phyloP scores from a whole-genome alignment of 2,113 vertebrate species.

The Poecilia latipinna region DNA sequence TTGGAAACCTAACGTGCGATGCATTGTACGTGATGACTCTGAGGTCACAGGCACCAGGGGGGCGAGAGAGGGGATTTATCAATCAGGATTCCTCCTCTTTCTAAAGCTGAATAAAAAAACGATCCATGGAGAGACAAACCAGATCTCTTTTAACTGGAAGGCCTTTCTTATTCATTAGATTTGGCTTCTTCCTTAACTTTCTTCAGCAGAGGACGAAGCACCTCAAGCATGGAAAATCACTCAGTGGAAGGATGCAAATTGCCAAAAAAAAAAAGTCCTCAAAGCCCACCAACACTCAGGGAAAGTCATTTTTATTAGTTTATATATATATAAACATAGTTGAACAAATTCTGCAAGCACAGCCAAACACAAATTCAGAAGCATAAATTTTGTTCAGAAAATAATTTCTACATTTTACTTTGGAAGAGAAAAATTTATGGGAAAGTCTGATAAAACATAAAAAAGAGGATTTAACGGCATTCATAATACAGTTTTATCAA shows the following conservation, averaged over 20 bases:
- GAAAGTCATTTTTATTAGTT: constrained; percentile 26
- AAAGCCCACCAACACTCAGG: constrained; percentile 22
- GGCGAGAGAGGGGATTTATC: constrained; percentile 76
- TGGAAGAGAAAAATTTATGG: neutral
- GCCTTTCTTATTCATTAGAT: constrained; percentile 83
- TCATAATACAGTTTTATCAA: neutral
- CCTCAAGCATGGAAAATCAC: constrained; percentile 65
- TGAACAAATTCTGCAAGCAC: neutral
- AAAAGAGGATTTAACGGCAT: neutral
- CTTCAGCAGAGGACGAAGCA: constrained; percentile 56
- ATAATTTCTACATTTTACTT: neutral
- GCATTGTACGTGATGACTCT: constrained; percentile 85
- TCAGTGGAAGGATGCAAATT: constrained; percentile 52
- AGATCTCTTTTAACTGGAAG: constrained; percentile 78
- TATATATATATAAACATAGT: no score
- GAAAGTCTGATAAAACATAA: neutral
- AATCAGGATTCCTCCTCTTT: constrained; percentile 78
- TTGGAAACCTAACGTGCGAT: constrained; percentile 76
- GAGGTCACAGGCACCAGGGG: constrained; percentile 88
- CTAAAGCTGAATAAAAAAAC: constrained; percentile 82
- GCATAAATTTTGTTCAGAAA: neutral
- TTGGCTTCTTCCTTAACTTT: constrained; percentile 70
- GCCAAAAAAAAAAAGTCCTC: constrained; percentile 32
- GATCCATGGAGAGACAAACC: constrained; percentile 80
- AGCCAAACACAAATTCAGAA: neutral